These are phyloP conservation scores for Drosophila glabriapex DNA, from an alignment of 2,888 invertebrate species.

Conservation along the genomic window DNA sequence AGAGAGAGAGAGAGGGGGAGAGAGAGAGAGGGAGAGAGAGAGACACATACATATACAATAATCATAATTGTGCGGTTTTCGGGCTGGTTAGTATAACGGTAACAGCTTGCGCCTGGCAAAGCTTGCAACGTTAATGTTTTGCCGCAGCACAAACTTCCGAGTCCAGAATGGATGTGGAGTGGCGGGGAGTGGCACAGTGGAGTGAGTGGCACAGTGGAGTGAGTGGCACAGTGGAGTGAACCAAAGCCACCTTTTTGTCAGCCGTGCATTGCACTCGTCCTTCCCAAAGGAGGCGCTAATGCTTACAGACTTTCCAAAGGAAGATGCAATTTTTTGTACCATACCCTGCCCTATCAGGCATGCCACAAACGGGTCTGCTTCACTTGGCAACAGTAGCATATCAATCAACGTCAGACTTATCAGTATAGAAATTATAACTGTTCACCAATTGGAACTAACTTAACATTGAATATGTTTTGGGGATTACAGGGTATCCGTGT, in stretches of 20 bases:
- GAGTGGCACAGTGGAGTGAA: conserved; percentile 2
- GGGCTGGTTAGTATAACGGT: conserved; percentile 40
- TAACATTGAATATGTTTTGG: neutral
- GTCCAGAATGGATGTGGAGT: conserved; percentile 28
- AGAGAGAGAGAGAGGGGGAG: too few relatives aligned
- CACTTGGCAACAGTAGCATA: neutral
- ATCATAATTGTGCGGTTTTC: conserved; percentile 70
- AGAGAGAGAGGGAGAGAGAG: neutral
- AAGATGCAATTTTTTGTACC: conserved; percentile 7
- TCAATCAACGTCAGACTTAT: neutral
- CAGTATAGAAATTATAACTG: neutral
- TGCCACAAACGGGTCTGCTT: neutral
- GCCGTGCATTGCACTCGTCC: conserved; percentile 63
- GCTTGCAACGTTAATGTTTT: conserved; percentile 30
- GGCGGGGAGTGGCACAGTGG: neutral
- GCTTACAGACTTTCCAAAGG: conserved; percentile 14
- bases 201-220: neutral
- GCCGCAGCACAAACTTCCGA: conserved; percentile 52
- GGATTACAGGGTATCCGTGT: neutral
- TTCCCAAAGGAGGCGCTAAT: conserved; percentile 50
- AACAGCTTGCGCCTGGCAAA: conserved; percentile 23
- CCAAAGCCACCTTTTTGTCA: conserved; percentile 45
- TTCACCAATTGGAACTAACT: neutral
- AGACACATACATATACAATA: conserved; percentile 38
- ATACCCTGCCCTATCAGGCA: neutral